phyloP scores from a whole-genome alignment of 2,797 vertebrate genomes.

The Nyctibius grandis region DNA sequence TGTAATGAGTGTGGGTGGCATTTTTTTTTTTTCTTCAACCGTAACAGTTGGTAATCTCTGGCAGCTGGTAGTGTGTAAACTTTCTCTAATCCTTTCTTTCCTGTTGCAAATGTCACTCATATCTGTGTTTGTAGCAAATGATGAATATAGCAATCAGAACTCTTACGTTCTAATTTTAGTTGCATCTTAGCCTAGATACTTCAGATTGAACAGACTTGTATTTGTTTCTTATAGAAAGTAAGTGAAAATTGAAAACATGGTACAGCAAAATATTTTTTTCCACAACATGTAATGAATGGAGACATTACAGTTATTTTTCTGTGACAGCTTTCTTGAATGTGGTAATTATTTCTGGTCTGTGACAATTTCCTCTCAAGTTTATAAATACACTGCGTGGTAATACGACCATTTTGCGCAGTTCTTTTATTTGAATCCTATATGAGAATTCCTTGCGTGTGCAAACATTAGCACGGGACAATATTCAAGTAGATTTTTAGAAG shows the following conservation, averaged over 20 bases:
- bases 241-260: neutral
- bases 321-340: neutral
- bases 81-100: neutral
- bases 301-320: neutral
- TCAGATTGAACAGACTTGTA: neutral
- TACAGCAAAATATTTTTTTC: neutral
- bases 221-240: neutral
- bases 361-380: neutral
- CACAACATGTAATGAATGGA: neutral
- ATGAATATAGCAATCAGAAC: neutral
- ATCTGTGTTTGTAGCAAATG: neutral
- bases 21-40: neutral
- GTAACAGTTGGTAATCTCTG: neutral
- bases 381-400: neutral
- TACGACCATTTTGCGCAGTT: rapidly evolving
- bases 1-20: neutral
- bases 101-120: neutral
- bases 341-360: neutral
- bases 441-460: neutral
- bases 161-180: neutral
- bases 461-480: neutral
- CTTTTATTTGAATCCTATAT: neutral
- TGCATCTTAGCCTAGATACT: neutral
- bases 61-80: neutral
- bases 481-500: neutral